These are phyloP conservation scores for Alitta virens DNA, from an alignment of 2,888 invertebrate genomes.

Conservation along the genomic window DNA sequence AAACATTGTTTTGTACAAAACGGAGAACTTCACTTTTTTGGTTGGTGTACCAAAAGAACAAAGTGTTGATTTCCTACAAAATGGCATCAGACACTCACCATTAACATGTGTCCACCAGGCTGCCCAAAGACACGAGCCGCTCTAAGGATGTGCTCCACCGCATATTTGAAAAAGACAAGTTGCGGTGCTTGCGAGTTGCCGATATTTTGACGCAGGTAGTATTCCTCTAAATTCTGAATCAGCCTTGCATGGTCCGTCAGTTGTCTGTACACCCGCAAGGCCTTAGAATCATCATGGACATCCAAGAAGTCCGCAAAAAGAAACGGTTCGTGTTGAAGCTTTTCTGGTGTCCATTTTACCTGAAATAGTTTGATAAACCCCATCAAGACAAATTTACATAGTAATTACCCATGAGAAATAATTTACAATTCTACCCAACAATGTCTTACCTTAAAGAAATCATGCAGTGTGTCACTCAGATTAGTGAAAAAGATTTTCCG, in stretches of 20 bases:
- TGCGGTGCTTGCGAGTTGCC: constrained; percentile 48
- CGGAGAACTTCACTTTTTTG: too few relatives aligned
- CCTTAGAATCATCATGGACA: constrained; percentile 24
- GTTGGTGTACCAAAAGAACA: too few relatives aligned
- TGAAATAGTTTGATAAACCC: constrained; percentile 19
- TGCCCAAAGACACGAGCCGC: constrained; percentile 55
- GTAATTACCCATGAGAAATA: too few relatives aligned
- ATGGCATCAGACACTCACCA: constrained; percentile 57
- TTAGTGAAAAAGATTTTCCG: constrained; percentile 46
- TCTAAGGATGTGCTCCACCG: constrained; percentile 53
- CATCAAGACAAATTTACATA: too few relatives aligned
- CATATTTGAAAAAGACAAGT: constrained; percentile 56
- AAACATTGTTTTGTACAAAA: too few relatives aligned
- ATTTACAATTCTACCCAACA: too few relatives aligned
- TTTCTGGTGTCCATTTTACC: constrained; percentile 50
- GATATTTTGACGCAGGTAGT: constrained; percentile 49
- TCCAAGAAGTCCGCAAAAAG: constrained; percentile 56
- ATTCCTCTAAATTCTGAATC: constrained; percentile 49
- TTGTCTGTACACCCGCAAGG: constrained; percentile 45
- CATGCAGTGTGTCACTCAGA: constrained; percentile 51
- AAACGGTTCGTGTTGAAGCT: constrained; percentile 44
- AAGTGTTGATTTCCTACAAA: too few relatives aligned
- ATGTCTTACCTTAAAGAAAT: constrained; percentile 51
- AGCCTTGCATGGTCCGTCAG: constrained; percentile 48
- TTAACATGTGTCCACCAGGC: constrained; percentile 54